phyloP scores from a whole-genome alignment of 2,888 invertebrate species.

The Mesorhabditis sp. region DNA sequence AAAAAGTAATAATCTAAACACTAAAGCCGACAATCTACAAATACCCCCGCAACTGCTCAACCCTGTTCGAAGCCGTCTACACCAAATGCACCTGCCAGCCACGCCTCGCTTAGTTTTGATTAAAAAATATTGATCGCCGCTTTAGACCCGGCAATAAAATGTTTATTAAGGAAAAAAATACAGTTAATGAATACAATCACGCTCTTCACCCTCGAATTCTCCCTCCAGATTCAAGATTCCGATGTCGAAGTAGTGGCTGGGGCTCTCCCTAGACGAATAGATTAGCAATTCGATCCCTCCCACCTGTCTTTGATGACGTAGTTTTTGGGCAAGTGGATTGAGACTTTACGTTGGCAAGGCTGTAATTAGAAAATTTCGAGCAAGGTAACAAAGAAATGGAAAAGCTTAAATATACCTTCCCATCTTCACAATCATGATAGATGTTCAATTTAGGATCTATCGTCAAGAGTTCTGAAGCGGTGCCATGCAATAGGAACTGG shows the following conservation, averaged over 20 bases:
- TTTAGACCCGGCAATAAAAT: too few relatives aligned
- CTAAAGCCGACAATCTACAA: too few relatives aligned
- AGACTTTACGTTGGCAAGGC: constrained; percentile 39
- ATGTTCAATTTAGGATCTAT: constrained; percentile 43
- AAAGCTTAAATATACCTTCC: constrained; percentile 18
- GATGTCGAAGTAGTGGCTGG: constrained; percentile 32
- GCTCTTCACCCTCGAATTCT: constrained; percentile 35
- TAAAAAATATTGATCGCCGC: too few relatives aligned
- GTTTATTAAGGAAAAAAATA: too few relatives aligned
- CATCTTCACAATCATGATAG: constrained; percentile 44
- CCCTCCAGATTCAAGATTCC: constrained; percentile 37
- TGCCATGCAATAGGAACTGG: constrained; percentile 38
- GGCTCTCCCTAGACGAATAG: constrained; percentile 29
- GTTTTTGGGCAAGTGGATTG: constrained; percentile 35
- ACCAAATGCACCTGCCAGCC: too few relatives aligned
- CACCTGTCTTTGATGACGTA: neutral
- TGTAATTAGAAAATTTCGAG: constrained; percentile 9
- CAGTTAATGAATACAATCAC: constrained; percentile 34
- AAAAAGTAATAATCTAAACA: too few relatives aligned
- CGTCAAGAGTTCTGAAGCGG: constrained; percentile 42
- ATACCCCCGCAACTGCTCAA: too few relatives aligned
- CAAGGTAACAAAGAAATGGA: neutral
- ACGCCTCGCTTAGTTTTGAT: too few relatives aligned
- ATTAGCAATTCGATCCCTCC: neutral
- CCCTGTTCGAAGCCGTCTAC: too few relatives aligned